phyloP scores from a whole-genome alignment of 2,797 vertebrate species.

The Amniataba percoides region DNA sequence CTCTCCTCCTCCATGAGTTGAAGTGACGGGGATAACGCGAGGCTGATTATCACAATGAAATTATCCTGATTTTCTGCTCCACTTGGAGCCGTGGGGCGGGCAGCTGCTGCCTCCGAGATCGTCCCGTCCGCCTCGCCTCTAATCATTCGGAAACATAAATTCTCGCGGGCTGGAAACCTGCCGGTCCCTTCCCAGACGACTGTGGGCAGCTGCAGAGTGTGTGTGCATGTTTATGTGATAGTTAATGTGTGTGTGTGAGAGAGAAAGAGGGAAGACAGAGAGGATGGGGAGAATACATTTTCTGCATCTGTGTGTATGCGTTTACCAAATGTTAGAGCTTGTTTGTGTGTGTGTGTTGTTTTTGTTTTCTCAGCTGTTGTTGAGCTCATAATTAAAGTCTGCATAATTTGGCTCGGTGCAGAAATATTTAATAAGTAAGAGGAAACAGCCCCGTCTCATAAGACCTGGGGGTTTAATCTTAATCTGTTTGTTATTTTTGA shows the following conservation, averaged over 20 bases:
- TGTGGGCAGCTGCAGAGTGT: slow-evolving; percentile 60
- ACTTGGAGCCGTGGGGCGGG: slow-evolving; percentile 76
- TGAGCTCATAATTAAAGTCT: slow-evolving; percentile 58
- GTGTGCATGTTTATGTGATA: slow-evolving; percentile 28
- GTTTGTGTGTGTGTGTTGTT: slow-evolving; percentile 45
- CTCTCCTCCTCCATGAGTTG: slow-evolving; percentile 54
- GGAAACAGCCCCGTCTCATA: slow-evolving; percentile 39
- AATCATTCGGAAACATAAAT: slow-evolving; percentile 79
- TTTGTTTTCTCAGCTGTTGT: slow-evolving; percentile 58
- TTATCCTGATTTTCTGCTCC: slow-evolving; percentile 85
- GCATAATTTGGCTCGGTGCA: slow-evolving; percentile 63
- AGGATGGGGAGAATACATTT: slow-evolving; percentile 26
- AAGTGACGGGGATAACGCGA: slow-evolving; percentile 73
- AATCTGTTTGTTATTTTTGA: slow-evolving; percentile 72
- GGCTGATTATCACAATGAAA: slow-evolving; percentile 84
- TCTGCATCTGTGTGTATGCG: slow-evolving; percentile 29
- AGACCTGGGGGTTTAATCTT: slow-evolving; percentile 56
- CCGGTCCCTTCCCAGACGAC: slow-evolving; percentile 58
- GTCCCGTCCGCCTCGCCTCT: slow-evolving; percentile 66
- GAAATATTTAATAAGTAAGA: slow-evolving; percentile 57
- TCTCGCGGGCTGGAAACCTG: slow-evolving; percentile 75
- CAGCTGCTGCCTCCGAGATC: slow-evolving; percentile 81
- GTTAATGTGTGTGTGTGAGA: slow-evolving; percentile 19
- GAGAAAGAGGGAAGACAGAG: slow-evolving; percentile 4
- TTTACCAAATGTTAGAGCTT: slow-evolving; percentile 23